These are phyloP conservation scores for Caenorhabditis imperialis DNA, from an alignment of 2,888 invertebrate genomes.

Conservation along the genomic window DNA sequence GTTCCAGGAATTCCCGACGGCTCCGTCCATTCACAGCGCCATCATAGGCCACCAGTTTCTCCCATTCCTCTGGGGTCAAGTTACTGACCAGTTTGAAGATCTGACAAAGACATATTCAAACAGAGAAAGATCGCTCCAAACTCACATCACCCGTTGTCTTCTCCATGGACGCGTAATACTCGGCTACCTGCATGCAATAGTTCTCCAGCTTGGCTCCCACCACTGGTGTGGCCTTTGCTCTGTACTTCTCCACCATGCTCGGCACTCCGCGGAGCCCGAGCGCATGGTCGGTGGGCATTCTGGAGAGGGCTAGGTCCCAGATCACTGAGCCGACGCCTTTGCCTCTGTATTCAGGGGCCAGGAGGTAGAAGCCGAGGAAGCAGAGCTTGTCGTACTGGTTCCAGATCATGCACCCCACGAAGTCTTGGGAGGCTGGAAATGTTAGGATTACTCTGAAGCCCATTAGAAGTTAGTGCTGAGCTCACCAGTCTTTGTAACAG, in stretches of 20 bases:
- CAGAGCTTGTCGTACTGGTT: constrained; percentile 60
- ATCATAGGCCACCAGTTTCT: constrained; percentile 43
- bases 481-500: constrained; percentile 53
- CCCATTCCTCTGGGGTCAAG: constrained; percentile 33
- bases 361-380: constrained; percentile 60
- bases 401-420: constrained; percentile 59
- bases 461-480: background rate
- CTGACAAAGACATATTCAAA: no score
- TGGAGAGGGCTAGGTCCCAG: constrained; percentile 52
- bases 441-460: background rate
- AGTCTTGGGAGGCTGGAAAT: constrained; percentile 29
- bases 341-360: constrained; percentile 51
- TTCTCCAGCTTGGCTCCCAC: constrained; percentile 41
- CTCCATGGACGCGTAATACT: constrained; percentile 29
- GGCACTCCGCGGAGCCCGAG: constrained; percentile 55
- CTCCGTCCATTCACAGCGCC: constrained; percentile 31
- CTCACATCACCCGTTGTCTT: constrained; percentile 22
- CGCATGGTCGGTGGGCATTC: constrained; percentile 48
- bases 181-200: constrained; percentile 30
- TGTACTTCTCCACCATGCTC: constrained; percentile 52
- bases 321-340: constrained; percentile 59
- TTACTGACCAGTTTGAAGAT: constrained; percentile 37
- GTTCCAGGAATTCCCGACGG: constrained; percentile 33
- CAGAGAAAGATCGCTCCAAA: background rate
- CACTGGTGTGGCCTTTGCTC: constrained; percentile 47